Conservation (phyloP, 2,797 vertebrate species). For the Crocidura indochinensis region DNA sequence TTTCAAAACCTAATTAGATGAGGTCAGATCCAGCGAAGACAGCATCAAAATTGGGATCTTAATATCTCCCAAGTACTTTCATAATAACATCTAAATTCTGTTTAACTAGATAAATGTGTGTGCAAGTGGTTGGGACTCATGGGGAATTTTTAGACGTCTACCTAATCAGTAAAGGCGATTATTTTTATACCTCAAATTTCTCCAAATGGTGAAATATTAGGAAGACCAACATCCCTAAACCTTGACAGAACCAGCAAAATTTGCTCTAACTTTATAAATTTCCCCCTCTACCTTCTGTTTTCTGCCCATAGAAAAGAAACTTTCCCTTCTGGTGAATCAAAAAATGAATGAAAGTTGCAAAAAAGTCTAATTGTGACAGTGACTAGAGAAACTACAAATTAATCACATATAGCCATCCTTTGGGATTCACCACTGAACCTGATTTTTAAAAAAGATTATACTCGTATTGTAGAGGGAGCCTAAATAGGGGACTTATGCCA, state of each 20-base stretch:
- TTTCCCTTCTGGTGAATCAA: constrained; percentile 1
- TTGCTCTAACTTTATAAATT: background rate
- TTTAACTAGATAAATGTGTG: too few relatives aligned
- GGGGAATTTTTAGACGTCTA: too few relatives aligned
- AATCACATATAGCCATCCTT: too few relatives aligned
- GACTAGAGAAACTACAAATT: background rate
- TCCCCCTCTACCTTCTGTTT: background rate
- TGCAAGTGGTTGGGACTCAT: too few relatives aligned
- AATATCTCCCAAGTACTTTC: too few relatives aligned
- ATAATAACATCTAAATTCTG: too few relatives aligned
- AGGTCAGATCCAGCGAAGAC: too few relatives aligned
- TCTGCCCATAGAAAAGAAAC: background rate
- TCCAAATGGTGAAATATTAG: background rate
- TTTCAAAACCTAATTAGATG: too few relatives aligned
- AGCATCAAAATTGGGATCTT: too few relatives aligned
- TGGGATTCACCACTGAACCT: too few relatives aligned
- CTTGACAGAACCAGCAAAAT: too few relatives aligned
- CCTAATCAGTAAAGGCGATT: background rate
- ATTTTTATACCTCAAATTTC: constrained; percentile 26
- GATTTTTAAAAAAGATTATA: constrained; percentile 19
- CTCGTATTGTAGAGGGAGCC: background rate
- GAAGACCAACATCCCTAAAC: constrained; percentile 1
- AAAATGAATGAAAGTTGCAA: background rate
- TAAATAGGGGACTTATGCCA: background rate
- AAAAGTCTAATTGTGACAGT: background rate